A percentile compares a stretch with the other conserved stretches of the same genome.
Evolutionary conservation across 1,140 invertebrate genomes (phyloP).

Genomic region (Drosophila mauritiana): DNA sequence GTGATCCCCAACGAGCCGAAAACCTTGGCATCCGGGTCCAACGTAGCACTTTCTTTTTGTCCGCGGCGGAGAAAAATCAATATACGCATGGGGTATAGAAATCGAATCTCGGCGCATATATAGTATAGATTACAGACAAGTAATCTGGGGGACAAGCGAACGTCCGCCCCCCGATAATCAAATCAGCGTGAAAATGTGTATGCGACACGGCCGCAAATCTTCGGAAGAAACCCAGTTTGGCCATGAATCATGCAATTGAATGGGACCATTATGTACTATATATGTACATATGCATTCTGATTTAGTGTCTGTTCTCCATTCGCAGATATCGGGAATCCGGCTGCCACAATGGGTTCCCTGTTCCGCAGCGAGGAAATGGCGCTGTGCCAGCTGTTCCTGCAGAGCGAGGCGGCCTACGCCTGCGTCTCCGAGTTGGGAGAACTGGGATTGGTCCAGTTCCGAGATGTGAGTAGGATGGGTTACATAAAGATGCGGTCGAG

Average conservation of each 20-base stretch:
- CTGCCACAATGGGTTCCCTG: constrained; percentile 88
- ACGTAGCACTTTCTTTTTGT: constrained; percentile 51
- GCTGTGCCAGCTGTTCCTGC: constrained; percentile 94
- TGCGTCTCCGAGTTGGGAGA: constrained; percentile 95
- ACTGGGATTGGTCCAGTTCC: constrained; percentile 94
- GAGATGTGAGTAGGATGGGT: constrained; percentile 90
- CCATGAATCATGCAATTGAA: constrained; percentile 16
- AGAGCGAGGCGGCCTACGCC: constrained; percentile 95
- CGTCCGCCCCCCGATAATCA: constrained; percentile 27
- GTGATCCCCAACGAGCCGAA: not conserved
- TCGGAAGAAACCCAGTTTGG: constrained; percentile 19
- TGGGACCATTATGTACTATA: not conserved
- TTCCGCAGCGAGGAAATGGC: constrained; percentile 96
- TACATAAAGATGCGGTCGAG: not conserved
- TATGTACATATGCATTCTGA: constrained; percentile 4
- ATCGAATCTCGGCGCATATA: constrained; percentile 25
- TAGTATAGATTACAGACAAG: constrained; percentile 41
- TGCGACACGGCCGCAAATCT: constrained; percentile 4
- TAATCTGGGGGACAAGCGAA: not conserved
- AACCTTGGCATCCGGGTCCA: constrained; percentile 31
- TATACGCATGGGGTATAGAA: constrained; percentile 43
- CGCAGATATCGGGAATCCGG: constrained; percentile 29
- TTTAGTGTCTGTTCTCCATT: not conserved
- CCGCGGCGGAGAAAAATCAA: constrained; percentile 41
- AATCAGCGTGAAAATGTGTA: constrained; percentile 7